Percentiles rank a stretch among this genome's conserved stretches.
phyloP scores from a whole-genome alignment of 2,113 vertebrate species.

The Misgurnus anguillicaudatus region DNA sequence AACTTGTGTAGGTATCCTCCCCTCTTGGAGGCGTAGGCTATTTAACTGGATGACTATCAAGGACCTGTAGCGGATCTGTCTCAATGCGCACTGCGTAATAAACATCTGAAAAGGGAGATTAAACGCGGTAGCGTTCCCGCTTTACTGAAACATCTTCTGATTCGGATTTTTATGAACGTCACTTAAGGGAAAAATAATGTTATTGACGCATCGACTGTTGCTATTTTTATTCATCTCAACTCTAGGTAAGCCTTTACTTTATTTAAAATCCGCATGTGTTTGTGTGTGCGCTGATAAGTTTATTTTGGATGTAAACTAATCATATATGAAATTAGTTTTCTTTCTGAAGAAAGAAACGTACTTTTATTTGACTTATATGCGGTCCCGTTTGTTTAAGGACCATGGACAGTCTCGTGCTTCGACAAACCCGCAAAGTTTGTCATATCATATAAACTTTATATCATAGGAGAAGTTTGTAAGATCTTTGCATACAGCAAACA shows the following conservation, averaged over 20 bases:
- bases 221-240: constrained; percentile 4
- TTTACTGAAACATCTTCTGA: not conserved
- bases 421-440: not conserved
- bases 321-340: not conserved
- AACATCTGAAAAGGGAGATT: not conserved
- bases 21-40: not conserved
- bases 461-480: not conserved
- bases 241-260: constrained; percentile 34
- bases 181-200: not conserved
- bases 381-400: not conserved
- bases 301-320: not conserved
- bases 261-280: not conserved
- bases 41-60: not conserved
- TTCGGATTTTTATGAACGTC: not conserved
- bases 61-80: constrained; percentile 44
- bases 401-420: constrained; percentile 18
- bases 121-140: not conserved
- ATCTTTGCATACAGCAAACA: constrained; percentile 15
- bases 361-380: not conserved
- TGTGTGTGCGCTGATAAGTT: not conserved
- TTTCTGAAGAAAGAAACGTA: no score
- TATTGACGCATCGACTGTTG: not conserved
- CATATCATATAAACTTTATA: not conserved
- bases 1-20: not conserved
- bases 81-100: not conserved